A percentile compares a stretch with the other conserved stretches of the same genome.
These are phyloP conservation scores for Synergus itoensis DNA, from an alignment of 2,888 invertebrate species.

Conservation along the genomic window DNA sequence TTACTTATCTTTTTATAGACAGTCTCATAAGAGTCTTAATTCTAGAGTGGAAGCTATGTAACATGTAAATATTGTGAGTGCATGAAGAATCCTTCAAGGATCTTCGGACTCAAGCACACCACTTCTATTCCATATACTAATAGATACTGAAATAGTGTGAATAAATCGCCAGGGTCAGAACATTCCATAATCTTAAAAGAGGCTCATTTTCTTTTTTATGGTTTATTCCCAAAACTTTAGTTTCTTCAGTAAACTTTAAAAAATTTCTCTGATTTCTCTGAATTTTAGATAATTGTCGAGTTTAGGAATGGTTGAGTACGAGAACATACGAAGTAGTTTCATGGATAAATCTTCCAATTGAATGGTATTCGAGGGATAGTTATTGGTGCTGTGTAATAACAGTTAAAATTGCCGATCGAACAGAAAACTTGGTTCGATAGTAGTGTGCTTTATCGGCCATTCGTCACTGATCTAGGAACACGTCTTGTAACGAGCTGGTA, in stretches of 20 bases:
- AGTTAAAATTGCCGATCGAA: conserved; percentile 31
- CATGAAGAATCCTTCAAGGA: conserved; percentile 63
- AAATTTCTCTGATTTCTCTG: too few relatives aligned
- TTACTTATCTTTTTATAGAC: conserved; percentile 50
- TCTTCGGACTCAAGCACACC: conserved; percentile 42
- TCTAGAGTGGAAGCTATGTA: conserved; percentile 57
- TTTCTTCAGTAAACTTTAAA: too few relatives aligned
- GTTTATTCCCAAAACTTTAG: too few relatives aligned
- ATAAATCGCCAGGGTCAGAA: conserved; percentile 59
- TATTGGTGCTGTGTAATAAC: neutral
- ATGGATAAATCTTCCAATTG: conserved; percentile 6
- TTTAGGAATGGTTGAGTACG: neutral
- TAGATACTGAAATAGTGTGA: conserved; percentile 60
- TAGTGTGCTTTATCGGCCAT: conserved; percentile 27
- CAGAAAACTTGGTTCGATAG: conserved; percentile 28
- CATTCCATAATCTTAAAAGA: conserved; percentile 51
- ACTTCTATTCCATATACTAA: conserved; percentile 55
- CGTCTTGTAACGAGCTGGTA: conserved; percentile 57
- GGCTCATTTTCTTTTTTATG: too few relatives aligned
- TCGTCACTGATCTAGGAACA: conserved; percentile 53
- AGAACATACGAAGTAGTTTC: neutral
- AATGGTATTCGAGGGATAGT: conserved; percentile 25
- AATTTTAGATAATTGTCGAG: conserved; percentile 40
- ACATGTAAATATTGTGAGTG: conserved; percentile 68
- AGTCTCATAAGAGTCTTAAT: conserved; percentile 26